These are phyloP conservation scores for Lamproptera curius DNA, from an alignment of 2,888 invertebrate genomes.

Conservation along the genomic window DNA sequence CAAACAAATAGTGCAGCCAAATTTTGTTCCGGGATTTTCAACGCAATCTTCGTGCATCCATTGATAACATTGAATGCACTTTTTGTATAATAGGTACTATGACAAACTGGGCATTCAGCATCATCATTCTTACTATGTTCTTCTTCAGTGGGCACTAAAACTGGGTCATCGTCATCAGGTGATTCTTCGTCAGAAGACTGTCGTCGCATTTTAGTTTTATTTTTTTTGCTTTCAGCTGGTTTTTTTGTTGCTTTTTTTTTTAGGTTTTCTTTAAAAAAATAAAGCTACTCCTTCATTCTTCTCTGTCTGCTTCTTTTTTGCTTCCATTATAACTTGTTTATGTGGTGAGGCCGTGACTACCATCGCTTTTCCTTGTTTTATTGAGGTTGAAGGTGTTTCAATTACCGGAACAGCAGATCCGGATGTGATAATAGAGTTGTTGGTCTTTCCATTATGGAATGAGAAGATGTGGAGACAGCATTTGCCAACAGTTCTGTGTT, in stretches of 20 bases:
- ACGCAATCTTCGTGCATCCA: slow-evolving; percentile 18
- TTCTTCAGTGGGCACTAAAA: slow-evolving; percentile 23
- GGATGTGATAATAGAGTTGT: slow-evolving; percentile 15
- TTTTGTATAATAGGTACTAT: slow-evolving; percentile 15
- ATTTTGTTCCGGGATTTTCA: not conserved
- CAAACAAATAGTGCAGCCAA: not conserved
- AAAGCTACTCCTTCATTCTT: slow-evolving; percentile 8
- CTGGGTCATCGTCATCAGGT: no score
- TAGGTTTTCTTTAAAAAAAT: slow-evolving; percentile 11
- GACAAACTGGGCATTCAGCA: no score
- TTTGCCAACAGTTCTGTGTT: not conserved
- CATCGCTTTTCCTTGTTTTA: slow-evolving; percentile 15
- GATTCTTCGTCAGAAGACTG: slow-evolving; percentile 22
- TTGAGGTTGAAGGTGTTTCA: slow-evolving; percentile 23
- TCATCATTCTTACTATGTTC: slow-evolving; percentile 3
- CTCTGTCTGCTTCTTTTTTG: no score
- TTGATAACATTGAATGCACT: slow-evolving; percentile 16
- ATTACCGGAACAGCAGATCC: slow-evolving; percentile 22
- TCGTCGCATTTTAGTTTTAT: not conserved
- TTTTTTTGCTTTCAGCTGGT: slow-evolving; percentile 3
- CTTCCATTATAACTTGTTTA: no score
- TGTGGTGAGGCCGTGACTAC: no score
- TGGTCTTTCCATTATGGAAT: not conserved
- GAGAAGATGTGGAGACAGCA: not conserved
- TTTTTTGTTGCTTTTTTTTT: slow-evolving; percentile 10